Conservation (phyloP, 2,113 vertebrate genomes). For the Chionis minor region DNA sequence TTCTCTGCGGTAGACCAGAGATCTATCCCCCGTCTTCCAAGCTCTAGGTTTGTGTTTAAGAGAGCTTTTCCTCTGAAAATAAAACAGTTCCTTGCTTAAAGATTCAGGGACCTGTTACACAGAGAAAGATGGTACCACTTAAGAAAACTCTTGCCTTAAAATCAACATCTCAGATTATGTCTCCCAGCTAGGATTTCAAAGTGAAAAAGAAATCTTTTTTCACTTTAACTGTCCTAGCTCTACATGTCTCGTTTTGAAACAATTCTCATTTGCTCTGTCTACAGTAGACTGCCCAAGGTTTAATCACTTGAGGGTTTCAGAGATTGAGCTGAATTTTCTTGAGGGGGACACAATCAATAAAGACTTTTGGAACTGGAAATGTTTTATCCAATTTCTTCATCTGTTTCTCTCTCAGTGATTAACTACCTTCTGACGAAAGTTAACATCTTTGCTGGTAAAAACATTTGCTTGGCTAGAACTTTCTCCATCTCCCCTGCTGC, state of each 20-base stretch:
- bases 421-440: slow-evolving; percentile 50
- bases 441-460: slow-evolving; percentile 43
- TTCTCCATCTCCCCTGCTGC: background rate
- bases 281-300: slow-evolving; percentile 21
- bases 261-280: slow-evolving; percentile 56
- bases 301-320: slow-evolving; percentile 57
- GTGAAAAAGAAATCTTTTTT: slow-evolving; percentile 15
- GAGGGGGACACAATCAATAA: slow-evolving; percentile 61
- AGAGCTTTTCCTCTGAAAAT: background rate
- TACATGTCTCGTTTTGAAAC: slow-evolving; percentile 46
- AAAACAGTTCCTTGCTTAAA: background rate
- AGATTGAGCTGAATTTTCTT: slow-evolving; percentile 55
- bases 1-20: background rate
- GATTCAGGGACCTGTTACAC: background rate
- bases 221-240: background rate
- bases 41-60: background rate
- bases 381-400: slow-evolving; percentile 62
- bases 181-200: background rate
- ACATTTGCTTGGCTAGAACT: slow-evolving; percentile 26
- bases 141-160: slow-evolving; percentile 2
- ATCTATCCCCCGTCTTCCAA: background rate
- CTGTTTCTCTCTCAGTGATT: slow-evolving; percentile 53
- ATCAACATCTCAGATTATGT: background rate
- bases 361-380: slow-evolving; percentile 57
- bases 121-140: background rate